Base-by-base conservation (phyloP, 2,888 invertebrate genomes). In the Clepsis dumicolana region DNA sequence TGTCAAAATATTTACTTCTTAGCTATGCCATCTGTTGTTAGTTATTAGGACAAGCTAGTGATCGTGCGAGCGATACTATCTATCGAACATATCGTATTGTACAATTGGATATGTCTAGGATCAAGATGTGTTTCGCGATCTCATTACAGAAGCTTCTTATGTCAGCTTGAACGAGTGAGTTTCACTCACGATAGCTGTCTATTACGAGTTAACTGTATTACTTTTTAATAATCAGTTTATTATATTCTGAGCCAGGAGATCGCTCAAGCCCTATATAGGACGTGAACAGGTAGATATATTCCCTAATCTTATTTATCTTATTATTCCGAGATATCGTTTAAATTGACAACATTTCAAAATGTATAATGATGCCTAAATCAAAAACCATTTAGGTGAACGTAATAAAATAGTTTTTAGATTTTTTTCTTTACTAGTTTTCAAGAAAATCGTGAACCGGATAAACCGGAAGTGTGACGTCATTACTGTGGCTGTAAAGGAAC, bases 161-260 rank as follows among this genome's bases (percentile, higher is more conserved):
- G 75, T 73, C 72, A 71, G 71, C 73, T 75, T 77, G 77, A 74
- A 83, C 81, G 27, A 25, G 61, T 48, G 24, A 82, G 79, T 76
- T 35, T 77, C 80, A 81, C 73, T 86, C 88, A 85, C 85, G 84
- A n/a, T n/a, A n/a, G n/a, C n/a, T n/a, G 86, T 83, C 81, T 78
- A 74, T 76, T 76, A 78, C 78, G 78, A 76, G 25, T 44, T 56
- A 64, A 59, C 64, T 44, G 29, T 29, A 7, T 29, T 8, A 8
- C 2, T 29, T 29, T 29, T 29, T 29, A 29, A 29, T 29, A 29
- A 29, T 29, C 29, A 29, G n/a, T n/a, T n/a, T n/a, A n/a, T n/a
- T n/a, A 12, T 35, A n/a, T n/a, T 38, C 35, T 14, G 14, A 1
- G 35, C 3, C 14, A n/a, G 4, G 14, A 38, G 4, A 38, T n/a